phyloP scores from a whole-genome alignment of 2,888 invertebrate genomes.

The Macrosoma leucophasiata region DNA sequence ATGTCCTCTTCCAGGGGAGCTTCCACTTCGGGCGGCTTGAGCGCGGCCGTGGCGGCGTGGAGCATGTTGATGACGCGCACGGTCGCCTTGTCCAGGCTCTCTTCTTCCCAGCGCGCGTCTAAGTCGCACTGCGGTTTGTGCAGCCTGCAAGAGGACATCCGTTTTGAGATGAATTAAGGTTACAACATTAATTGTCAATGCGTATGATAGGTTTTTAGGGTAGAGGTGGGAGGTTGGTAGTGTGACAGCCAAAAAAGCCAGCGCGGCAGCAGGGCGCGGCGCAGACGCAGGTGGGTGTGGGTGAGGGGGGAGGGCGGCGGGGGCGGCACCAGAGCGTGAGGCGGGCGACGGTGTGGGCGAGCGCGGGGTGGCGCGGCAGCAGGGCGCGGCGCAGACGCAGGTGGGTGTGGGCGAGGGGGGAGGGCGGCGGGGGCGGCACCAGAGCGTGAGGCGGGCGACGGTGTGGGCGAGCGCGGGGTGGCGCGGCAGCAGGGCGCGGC shows the following conservation, averaged over 20 bases:
- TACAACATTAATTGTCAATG: too few relatives aligned
- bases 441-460: too few relatives aligned
- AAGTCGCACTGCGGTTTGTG: conserved; percentile 88
- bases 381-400: too few relatives aligned
- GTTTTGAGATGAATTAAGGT: too few relatives aligned
- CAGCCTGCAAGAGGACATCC: conserved; percentile 54
- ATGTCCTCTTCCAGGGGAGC: conserved; percentile 27
- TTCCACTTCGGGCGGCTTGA: conserved; percentile 15
- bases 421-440: too few relatives aligned
- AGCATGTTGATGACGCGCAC: conserved; percentile 78
- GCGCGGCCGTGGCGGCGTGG: conserved; percentile 64
- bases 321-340: conserved; percentile 50
- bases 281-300: conserved; percentile 77
- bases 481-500: too few relatives aligned
- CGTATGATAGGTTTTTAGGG: too few relatives aligned
- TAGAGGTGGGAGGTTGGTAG: neutral
- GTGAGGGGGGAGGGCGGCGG: conserved; percentile 81
- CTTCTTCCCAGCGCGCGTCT: conserved; percentile 85
- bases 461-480: too few relatives aligned
- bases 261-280: conserved; percentile 53
- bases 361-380: too few relatives aligned
- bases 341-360: too few relatives aligned
- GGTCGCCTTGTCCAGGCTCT: conserved; percentile 78
- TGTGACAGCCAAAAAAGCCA: conserved; percentile 29
- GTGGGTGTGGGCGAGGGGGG: too few relatives aligned